Conservation (phyloP, 2,113 vertebrate species). For the Calyptomena viridis region DNA sequence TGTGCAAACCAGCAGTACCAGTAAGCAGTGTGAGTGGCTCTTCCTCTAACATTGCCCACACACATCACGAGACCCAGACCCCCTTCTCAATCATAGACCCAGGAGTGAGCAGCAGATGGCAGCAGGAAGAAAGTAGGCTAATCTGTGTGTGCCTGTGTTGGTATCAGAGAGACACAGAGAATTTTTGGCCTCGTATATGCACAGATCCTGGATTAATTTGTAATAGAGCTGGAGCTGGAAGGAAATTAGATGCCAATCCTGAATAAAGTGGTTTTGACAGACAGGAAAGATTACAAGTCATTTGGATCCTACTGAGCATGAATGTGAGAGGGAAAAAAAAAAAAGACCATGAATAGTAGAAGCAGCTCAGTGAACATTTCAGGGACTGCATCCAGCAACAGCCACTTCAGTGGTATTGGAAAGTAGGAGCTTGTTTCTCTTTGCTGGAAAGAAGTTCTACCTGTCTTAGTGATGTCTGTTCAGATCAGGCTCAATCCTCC, state of each 20-base stretch:
- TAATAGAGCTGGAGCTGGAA: slow-evolving; percentile 52
- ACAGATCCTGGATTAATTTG: slow-evolving; percentile 46
- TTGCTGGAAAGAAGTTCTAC: not conserved
- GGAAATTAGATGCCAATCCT: slow-evolving; percentile 57
- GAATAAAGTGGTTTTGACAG: slow-evolving; percentile 64
- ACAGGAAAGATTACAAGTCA: slow-evolving; percentile 58
- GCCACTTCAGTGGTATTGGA: not conserved
- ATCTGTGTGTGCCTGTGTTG: not conserved
- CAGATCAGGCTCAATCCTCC: not conserved
- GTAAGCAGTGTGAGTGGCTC: not conserved
- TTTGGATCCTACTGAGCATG: slow-evolving; percentile 46
- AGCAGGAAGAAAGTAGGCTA: not conserved
- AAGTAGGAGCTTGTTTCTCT: not conserved
- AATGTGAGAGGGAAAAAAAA: not conserved
- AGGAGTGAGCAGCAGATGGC: slow-evolving; percentile 29
- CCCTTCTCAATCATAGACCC: not conserved
- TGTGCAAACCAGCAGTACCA: not conserved
- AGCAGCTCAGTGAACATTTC: slow-evolving; percentile 8
- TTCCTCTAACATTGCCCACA: not conserved
- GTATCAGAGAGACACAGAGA: not conserved
- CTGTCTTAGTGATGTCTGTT: not conserved
- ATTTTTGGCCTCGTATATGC: slow-evolving; percentile 25
- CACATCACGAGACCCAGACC: not conserved
- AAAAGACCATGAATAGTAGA: not conserved
- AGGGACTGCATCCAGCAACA: not conserved